Conservation (phyloP, 2,113 vertebrate genomes). For the Myocastor coypus region DNA sequence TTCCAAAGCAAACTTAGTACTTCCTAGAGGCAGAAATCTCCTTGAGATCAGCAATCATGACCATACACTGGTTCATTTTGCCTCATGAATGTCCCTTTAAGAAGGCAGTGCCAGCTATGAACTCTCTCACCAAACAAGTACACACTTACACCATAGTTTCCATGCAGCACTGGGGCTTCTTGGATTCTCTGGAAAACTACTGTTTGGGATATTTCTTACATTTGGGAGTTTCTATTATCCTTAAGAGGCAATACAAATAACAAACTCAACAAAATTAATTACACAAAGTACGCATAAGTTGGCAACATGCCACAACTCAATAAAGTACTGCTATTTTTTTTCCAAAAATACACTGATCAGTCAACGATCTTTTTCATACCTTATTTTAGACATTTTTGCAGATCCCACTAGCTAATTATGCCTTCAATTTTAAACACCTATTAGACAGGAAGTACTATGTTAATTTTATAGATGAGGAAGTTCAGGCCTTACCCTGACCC, state of each 20-base stretch:
- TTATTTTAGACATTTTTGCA: not conserved
- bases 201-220: conserved; percentile 45
- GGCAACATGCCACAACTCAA: not conserved
- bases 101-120: not conserved
- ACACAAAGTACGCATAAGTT: conserved; percentile 49
- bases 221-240: conserved; percentile 34
- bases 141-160: conserved; percentile 22
- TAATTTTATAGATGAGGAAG: conserved; percentile 39
- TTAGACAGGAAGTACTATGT: not conserved
- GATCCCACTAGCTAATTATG: not conserved
- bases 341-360: not conserved
- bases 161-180: not conserved
- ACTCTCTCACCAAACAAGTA: not conserved
- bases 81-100: not conserved
- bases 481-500: not conserved
- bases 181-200: conserved; percentile 25
- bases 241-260: conserved; percentile 62
- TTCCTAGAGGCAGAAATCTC: not conserved
- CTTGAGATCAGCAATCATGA: not conserved
- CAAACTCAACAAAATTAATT: conserved; percentile 51
- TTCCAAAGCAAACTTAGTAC: not conserved
- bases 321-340: conserved; percentile 15
- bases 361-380: not conserved
- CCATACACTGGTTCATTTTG: not conserved
- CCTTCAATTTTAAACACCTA: not conserved